phyloP scores from a whole-genome alignment of 1,140 invertebrate species.

The Neelides sp. region DNA sequence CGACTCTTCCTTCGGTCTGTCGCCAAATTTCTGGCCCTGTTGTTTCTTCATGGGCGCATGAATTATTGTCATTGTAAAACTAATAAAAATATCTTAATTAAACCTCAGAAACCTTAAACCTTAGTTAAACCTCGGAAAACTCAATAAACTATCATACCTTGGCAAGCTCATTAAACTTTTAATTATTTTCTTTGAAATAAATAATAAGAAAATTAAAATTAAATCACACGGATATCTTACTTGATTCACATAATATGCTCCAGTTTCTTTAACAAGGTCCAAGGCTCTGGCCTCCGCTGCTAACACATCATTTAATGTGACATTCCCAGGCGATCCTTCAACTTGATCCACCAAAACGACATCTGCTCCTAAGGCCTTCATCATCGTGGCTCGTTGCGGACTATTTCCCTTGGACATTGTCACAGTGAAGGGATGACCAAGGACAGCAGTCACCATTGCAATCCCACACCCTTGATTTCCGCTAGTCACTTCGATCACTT shows the following conservation, averaged over 20 bases:
- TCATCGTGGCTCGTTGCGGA: conserved; percentile 25
- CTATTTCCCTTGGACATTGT: conserved; percentile 36
- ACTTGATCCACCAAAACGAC: conserved; percentile 40
- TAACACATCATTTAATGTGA: conserved; percentile 19
- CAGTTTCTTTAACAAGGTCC: conserved; percentile 8
- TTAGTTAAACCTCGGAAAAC: no score
- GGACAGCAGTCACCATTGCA: conserved; percentile 37
- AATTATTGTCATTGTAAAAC: conserved; percentile 40
- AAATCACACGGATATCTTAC: no score
- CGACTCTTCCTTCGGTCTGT: conserved; percentile 35
- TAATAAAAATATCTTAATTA: no score
- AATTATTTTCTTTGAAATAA: no score
- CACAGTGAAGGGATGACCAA: conserved; percentile 39
- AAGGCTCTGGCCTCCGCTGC: conserved; percentile 12
- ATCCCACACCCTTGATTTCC: conserved; percentile 41
- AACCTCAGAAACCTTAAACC: no score
- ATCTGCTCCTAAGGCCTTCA: conserved; percentile 37
- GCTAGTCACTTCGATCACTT: conserved; percentile 39
- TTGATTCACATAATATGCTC: conserved; percentile 31
- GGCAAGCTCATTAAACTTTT: no score
- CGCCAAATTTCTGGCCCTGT: conserved; percentile 43
- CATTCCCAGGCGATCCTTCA: conserved; percentile 32
- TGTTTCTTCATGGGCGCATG: conserved; percentile 37
- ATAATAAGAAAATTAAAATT: no score
- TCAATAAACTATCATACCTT: no score